Percentiles rank a stretch among this genome's conserved stretches.
phyloP scores from a whole-genome alignment of 1,140 invertebrate genomes.

The Drosophila melanica region DNA sequence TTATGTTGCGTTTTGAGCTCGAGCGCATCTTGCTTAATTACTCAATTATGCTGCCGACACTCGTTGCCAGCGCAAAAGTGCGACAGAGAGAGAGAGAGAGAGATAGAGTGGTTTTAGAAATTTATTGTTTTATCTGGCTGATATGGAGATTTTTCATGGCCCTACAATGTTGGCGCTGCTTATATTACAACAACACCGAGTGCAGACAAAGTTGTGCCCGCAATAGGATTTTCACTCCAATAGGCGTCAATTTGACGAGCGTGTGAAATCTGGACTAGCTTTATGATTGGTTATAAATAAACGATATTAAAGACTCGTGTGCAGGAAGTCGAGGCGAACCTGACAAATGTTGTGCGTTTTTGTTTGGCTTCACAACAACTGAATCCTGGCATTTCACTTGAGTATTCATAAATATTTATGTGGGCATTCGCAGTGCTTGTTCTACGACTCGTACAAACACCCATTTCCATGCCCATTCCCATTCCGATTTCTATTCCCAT shows the following conservation, averaged over 20 bases:
- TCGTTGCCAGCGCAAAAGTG: not conserved
- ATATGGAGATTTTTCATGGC: conserved; percentile 59
- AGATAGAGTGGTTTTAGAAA: conserved; percentile 54
- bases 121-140: conserved; percentile 75
- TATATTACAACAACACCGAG: conserved; percentile 41
- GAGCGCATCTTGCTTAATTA: conserved; percentile 61
- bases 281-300: too few relatives aligned
- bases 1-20: conserved; percentile 54
- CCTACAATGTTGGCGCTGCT: conserved; percentile 53
- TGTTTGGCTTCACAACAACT: conserved; percentile 4
- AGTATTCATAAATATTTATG: conserved; percentile 76
- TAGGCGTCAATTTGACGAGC: conserved; percentile 59
- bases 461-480: conserved; percentile 8
- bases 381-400: conserved; percentile 45
- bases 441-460: conserved; percentile 35
- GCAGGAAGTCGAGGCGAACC: not conserved
- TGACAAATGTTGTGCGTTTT: not conserved
- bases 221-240: conserved; percentile 28
- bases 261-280: conserved; percentile 54
- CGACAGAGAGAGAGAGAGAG: conserved; percentile 1
- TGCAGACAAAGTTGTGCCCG: conserved; percentile 9
- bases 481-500: conserved; percentile 24
- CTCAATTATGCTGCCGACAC: conserved; percentile 68
- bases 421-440: conserved; percentile 45
- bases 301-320: not conserved